These are phyloP conservation scores for Mobula hypostoma DNA, from an alignment of 2,113 vertebrate genomes.

Conservation along the genomic window DNA sequence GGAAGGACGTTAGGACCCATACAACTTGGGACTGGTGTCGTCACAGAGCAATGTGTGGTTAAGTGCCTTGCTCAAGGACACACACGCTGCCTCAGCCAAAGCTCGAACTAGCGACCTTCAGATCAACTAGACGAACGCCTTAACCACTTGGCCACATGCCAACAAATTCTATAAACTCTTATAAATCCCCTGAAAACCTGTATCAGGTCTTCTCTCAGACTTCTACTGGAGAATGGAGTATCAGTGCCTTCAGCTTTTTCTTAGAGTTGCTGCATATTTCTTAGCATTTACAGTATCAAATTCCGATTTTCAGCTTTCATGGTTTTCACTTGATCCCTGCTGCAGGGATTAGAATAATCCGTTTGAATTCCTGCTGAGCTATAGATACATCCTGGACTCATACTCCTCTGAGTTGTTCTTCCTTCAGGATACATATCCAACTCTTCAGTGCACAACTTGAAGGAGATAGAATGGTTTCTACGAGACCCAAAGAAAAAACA, in stretches of 20 bases:
- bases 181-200: background rate
- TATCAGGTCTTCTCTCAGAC: no score
- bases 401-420: background rate
- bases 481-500: background rate
- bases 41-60: no score
- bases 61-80: no score
- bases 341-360: background rate
- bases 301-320: background rate
- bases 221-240: no score
- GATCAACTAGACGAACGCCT: no score
- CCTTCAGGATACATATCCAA: background rate
- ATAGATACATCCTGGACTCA: background rate
- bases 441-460: background rate
- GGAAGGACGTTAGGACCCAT: no score
- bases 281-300: background rate
- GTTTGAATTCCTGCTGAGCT: background rate
- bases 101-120: no score
- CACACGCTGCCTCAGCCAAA: no score
- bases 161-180: background rate
- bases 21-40: no score
- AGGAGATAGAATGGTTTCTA: background rate
- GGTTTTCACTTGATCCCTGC: conserved; percentile 2
- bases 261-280: background rate
- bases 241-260: background rate
- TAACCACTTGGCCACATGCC: no score